Conservation (phyloP, 2,113 vertebrate species). For the Crocuta crocuta region DNA sequence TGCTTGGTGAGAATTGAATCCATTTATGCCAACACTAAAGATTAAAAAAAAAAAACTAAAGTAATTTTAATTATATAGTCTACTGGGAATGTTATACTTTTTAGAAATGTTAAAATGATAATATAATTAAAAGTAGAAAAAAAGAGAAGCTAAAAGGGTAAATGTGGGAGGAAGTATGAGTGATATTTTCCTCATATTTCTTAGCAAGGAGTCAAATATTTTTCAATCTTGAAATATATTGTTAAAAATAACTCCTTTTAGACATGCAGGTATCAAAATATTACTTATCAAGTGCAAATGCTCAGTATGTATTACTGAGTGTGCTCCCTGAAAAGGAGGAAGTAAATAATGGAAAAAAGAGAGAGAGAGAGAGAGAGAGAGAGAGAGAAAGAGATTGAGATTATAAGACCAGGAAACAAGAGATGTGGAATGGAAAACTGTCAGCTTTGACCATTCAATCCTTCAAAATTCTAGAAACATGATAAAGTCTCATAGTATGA, state of each 20-base stretch:
- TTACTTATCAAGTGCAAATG: not conserved
- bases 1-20: not conserved
- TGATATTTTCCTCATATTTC: conserved; percentile 60
- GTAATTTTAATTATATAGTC: conserved; percentile 5
- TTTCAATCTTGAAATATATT: conserved; percentile 60
- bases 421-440: not conserved
- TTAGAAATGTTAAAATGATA: conserved; percentile 56
- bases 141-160: conserved; percentile 60
- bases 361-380: no score
- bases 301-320: not conserved
- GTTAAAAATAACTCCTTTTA: conserved; percentile 63
- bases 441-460: not conserved
- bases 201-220: conserved; percentile 70
- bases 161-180: conserved; percentile 58
- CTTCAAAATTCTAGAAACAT: not conserved
- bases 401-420: not conserved
- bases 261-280: not conserved
- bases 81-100: conserved; percentile 36
- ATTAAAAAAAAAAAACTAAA: conserved; percentile 38
- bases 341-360: not conserved
- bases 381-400: no score
- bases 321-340: not conserved
- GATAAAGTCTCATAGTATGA: not conserved
- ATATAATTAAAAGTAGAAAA: conserved; percentile 37
- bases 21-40: not conserved